Base-by-base conservation (phyloP, 2,797 vertebrate genomes). In the Remorina albescens region DNA sequence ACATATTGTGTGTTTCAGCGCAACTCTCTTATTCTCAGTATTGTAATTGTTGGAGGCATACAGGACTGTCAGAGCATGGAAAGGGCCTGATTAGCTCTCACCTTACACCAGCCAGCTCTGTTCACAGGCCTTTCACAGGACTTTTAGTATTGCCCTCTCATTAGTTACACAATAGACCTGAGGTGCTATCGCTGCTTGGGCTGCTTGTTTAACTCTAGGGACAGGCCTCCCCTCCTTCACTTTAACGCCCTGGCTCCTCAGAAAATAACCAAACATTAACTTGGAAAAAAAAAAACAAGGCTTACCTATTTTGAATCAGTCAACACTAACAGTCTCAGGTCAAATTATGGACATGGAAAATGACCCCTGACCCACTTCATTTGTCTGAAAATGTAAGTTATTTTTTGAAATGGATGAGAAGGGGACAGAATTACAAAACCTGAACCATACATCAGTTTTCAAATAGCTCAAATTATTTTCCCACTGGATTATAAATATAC, bases 61-160 rank as follows among this genome's bases (percentile, higher is more conserved):
- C 82, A 76, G 71, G 80, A 53, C 79, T 86, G 67, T 80, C 84
- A 67, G 87, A 89, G 88, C 89, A 85, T 77, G 82, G 78, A 86
- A 80, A 76, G 65, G 26, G 41, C 44, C 74, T 86, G 82, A 91
- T 93, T 91, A 90, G 87, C 83, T 88, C 77, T 80, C 85, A 83
- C 81, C 76, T 84, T 89, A 83, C 78, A 89, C 62, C 70, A 77
- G 67, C 85, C 77, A 68, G 65, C 74, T 79, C 28, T 47, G 71
- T 79, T 86, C 70, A 39, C 76, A 67, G 36, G 61, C 65, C 57
- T 78, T 81, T 86, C 42, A 42, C 62, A 62, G 55, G 3, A 12
- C 63, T 67, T 86, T 84, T 64, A 71, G 56, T 60, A 41, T 69
- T 55, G 74, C 74, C 63, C 71, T 81, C 70, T 87, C 74, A 86